Percentiles rank a stretch among this genome's conserved stretches.
phyloP scores from a whole-genome alignment of 2,797 vertebrate genomes.

The Myiotriccus ornatus region DNA sequence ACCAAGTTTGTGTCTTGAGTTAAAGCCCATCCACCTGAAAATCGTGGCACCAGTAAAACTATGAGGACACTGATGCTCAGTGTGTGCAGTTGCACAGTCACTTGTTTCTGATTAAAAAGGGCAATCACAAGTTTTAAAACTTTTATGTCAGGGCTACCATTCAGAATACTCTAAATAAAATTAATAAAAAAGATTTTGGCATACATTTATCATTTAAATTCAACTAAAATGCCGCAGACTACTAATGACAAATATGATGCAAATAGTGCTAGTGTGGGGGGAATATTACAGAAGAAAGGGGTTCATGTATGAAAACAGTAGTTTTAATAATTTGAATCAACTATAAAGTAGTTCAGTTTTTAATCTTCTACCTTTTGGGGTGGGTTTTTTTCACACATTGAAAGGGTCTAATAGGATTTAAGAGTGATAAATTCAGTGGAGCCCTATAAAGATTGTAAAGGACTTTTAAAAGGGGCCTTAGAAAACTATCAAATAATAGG shows the following conservation, averaged over 20 bases:
- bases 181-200: neutral
- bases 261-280: neutral
- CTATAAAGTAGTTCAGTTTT: neutral
- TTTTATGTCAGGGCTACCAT: neutral
- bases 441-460: neutral
- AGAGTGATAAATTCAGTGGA: neutral
- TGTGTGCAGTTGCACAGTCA: neutral
- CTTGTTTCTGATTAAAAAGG: neutral
- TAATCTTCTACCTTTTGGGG: neutral
- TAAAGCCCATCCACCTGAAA: neutral
- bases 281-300: neutral
- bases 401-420: neutral
- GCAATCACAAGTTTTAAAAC: neutral
- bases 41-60: neutral
- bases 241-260: neutral
- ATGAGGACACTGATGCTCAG: neutral
- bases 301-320: neutral
- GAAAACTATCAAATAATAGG: neutral
- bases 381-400: neutral
- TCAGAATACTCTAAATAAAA: neutral
- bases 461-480: neutral
- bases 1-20: neutral
- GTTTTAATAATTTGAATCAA: neutral
- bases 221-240: neutral
- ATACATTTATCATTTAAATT: neutral